phyloP scores from a whole-genome alignment of 2,888 invertebrate genomes.

The Odontomyia ornata region DNA sequence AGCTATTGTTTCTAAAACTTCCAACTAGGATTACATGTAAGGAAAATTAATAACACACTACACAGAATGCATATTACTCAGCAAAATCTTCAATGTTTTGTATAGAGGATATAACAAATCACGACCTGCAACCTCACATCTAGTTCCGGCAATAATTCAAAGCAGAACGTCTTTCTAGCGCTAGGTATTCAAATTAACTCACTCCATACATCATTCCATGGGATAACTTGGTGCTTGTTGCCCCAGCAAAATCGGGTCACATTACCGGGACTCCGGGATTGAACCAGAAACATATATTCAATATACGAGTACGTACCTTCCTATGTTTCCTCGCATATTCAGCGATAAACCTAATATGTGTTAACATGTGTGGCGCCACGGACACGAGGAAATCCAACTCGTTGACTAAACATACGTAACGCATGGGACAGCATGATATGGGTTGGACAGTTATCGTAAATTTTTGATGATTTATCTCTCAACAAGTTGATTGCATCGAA shows the following conservation, averaged over 20 bases:
- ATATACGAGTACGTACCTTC: neutral
- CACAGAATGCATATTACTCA: no score
- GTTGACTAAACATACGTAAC: conserved; percentile 5
- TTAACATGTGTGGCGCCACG: no score
- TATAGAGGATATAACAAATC: no score
- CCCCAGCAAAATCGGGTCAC: neutral
- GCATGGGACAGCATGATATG: conserved; percentile 6
- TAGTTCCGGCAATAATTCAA: neutral
- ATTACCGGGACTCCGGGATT: neutral
- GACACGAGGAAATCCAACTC: neutral
- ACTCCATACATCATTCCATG: conserved; percentile 19
- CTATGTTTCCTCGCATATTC: neutral
- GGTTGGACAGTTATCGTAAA: conserved; percentile 34
- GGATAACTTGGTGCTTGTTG: neutral
- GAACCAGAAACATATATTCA: neutral
- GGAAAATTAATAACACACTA: no score
- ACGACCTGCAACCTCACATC: no score
- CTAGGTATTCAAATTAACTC: conserved; percentile 31
- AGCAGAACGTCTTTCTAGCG: conserved; percentile 9
- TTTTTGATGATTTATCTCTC: conserved; percentile 38
- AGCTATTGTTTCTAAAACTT: no score
- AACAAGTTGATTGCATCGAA: conserved; percentile 44
- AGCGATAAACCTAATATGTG: neutral
- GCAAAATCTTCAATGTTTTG: no score
- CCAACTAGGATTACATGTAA: no score